Evolutionary conservation across 2,888 invertebrate species (phyloP).

Genomic region (Agriopis aurantiaria): DNA sequence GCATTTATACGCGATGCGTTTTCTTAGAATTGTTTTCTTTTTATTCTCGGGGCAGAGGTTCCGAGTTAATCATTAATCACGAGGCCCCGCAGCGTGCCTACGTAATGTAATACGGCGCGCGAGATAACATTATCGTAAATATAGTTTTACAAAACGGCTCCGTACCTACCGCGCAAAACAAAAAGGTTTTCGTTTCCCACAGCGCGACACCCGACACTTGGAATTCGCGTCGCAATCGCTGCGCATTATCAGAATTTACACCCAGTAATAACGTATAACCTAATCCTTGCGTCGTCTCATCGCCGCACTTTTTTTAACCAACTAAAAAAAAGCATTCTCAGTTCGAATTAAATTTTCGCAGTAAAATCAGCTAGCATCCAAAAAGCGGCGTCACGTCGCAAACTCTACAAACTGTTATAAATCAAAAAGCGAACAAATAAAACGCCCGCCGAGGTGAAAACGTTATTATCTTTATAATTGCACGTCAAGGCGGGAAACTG

Average conservation of each 20-base stretch:
- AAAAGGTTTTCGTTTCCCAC: conserved; percentile 67
- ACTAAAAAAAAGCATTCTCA: conserved; percentile 5
- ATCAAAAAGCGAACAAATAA: conserved; percentile 83
- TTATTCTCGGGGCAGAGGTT: conserved; percentile 53
- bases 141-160: conserved; percentile 78
- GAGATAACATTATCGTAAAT: conserved; percentile 83
- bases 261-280: conserved; percentile 52
- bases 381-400: conserved; percentile 47
- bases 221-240: conserved; percentile 75
- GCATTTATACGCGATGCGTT: conserved; percentile 46
- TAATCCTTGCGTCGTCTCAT: conserved; percentile 46
- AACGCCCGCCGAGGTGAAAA: conserved; percentile 81
- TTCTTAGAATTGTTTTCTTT: conserved; percentile 66
- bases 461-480: conserved; percentile 87
- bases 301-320: conserved; percentile 3
- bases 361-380: conserved; percentile 17
- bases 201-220: conserved; percentile 72
- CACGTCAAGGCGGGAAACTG: conserved; percentile 80
- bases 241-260: conserved; percentile 80
- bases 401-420: conserved; percentile 75
- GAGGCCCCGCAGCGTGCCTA: conserved; percentile 60
- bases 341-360: conserved; percentile 6
- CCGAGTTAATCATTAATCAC: conserved; percentile 76
- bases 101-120: conserved; percentile 76
- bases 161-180: conserved; percentile 75